Percentiles rank a stretch among this genome's conserved stretches.
These are phyloP conservation scores for Drosophila quadrilineata DNA, from an alignment of 1,140 invertebrate genomes.

Conservation along the genomic window DNA sequence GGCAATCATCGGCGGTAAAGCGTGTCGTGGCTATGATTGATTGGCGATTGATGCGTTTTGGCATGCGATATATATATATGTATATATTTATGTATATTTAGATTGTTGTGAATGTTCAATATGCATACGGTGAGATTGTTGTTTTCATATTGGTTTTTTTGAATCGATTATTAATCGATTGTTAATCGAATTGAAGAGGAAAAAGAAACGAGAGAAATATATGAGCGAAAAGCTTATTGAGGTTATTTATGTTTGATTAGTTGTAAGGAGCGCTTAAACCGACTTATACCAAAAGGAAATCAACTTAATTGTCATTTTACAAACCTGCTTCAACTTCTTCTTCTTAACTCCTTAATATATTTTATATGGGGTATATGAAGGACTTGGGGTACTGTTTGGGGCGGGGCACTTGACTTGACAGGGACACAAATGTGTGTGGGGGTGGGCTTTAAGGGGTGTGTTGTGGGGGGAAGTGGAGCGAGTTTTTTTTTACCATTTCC, in stretches of 20 bases:
- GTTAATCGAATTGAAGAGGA: slow-evolving; percentile 35
- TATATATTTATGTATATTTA: background rate
- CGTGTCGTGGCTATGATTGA: slow-evolving; percentile 54
- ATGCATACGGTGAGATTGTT: slow-evolving; percentile 4
- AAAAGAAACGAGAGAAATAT: slow-evolving; percentile 50
- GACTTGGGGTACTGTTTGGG: no score
- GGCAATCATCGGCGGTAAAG: slow-evolving; percentile 80
- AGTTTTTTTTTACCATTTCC: slow-evolving; percentile 48
- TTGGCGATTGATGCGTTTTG: slow-evolving; percentile 17
- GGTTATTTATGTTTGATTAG: background rate
- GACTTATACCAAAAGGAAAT: no score
- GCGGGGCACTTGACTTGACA: background rate
- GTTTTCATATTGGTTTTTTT: slow-evolving; percentile 12
- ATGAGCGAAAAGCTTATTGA: slow-evolving; percentile 44
- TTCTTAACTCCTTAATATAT: background rate
- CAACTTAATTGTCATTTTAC: slow-evolving; percentile 3
- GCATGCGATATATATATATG: slow-evolving; percentile 13
- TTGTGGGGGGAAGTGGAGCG: slow-evolving; percentile 1
- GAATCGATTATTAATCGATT: no score
- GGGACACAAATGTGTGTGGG: no score
- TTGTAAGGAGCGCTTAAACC: background rate
- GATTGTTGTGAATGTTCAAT: background rate
- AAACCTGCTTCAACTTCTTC: slow-evolving; percentile 3
- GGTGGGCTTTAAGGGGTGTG: background rate
- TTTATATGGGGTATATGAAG: no score